phyloP scores from a whole-genome alignment of 1,140 invertebrate species.

The Lethrus apterus region DNA sequence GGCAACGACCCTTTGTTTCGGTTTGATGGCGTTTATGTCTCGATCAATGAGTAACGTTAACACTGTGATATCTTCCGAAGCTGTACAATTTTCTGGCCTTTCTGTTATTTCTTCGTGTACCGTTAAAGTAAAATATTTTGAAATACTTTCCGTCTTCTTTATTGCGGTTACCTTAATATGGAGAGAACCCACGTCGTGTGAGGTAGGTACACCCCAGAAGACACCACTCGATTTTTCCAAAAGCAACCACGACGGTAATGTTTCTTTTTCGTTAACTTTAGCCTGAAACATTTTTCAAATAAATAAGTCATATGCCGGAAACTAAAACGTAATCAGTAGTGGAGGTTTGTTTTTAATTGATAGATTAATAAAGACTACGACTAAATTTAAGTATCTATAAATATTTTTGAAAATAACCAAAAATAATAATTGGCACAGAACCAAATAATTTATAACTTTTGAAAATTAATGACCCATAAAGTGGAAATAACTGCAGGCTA shows the following conservation, averaged over 20 bases:
- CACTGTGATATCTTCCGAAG: conserved; percentile 34
- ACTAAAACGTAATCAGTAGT: too few relatives aligned
- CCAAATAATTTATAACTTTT: too few relatives aligned
- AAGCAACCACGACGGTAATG: conserved; percentile 36
- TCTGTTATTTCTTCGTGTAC: conserved; percentile 2
- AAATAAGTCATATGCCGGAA: too few relatives aligned
- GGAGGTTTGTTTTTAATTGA: too few relatives aligned
- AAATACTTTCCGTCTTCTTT: conserved; percentile 11
- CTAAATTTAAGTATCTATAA: too few relatives aligned
- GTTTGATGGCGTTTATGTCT: conserved; percentile 43
- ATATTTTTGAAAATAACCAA: too few relatives aligned
- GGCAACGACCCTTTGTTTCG: conserved; percentile 43
- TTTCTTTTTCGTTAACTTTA: conserved; percentile 25
- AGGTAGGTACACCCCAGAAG: conserved; percentile 36
- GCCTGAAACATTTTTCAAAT: too few relatives aligned
- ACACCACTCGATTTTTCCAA: conserved; percentile 34
- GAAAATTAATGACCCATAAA: too few relatives aligned
- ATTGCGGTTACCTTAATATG: conserved; percentile 26
- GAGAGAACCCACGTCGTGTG: conserved; percentile 29
- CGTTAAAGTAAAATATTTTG: conserved; percentile 18
- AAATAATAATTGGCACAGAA: too few relatives aligned
- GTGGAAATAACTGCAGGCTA: too few relatives aligned
- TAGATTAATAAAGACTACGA: too few relatives aligned
- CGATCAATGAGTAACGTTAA: conserved; percentile 45
- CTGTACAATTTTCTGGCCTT: conserved; percentile 21